Evolutionary conservation across 2,797 vertebrate species (phyloP), one percentile per base, ranked within the genome.

Genomic region (Falco concolor): DNA sequence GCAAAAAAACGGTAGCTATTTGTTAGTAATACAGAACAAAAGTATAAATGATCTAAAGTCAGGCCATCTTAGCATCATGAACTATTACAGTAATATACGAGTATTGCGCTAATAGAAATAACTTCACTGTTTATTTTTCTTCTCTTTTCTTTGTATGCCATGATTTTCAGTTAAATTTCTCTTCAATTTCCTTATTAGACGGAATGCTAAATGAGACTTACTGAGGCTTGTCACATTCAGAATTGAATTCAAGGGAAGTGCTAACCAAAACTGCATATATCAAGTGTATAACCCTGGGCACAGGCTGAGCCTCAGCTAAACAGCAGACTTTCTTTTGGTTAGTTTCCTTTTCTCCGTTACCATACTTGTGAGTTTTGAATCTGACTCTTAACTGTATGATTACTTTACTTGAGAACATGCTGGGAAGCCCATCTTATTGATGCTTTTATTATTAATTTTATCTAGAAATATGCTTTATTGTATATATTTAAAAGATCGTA

Each of bases 301-400:
- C 63, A 92, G 70, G 59, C 85, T 94, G 89, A 96, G 82, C 68
- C 92, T 94, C 64, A 90, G 68, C 90, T 90, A 90, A 84, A 83
- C 81, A 4, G 3, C 89, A 93, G 69, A 73, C 77, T 93, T 67
- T 88, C 67, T 90, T 95, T 93, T 93, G 87, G 87, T 96, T 95
- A 95, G 82, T 94, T 95, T 93, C 65, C 10, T 92, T 85, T 91
- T 87, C 65, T 96, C 89, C 24, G 0, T 92, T 90, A 77, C 45
- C 72, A 18, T 89, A 12, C 25, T 74, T 68, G 38, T 54, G 50
- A 83, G 42, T 92, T 93, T 80, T 89, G 84, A 87, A 64, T 77
- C 64, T 92, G 56, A 84, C 57, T 80, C 59, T 93, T 93, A 68
- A 78, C 22, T 78, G 34, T 89, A 42, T 78, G 63, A 73, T 9